phyloP scores from a whole-genome alignment of 2,113 vertebrate genomes.

The Oreochromis spilurus region DNA sequence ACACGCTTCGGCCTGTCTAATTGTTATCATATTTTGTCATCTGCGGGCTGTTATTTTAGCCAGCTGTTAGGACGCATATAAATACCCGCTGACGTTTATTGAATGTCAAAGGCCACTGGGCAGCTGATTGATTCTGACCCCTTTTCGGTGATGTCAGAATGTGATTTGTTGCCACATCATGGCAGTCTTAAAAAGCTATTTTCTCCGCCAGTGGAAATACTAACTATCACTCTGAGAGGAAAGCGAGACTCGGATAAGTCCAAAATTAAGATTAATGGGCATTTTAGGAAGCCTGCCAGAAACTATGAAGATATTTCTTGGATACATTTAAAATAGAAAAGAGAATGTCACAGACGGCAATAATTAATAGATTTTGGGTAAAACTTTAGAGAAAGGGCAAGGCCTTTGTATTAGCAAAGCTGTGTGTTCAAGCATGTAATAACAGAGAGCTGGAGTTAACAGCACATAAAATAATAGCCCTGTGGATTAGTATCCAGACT shows the following conservation, averaged over 20 bases:
- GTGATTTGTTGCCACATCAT: constrained; percentile 72
- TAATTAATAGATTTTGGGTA: constrained; percentile 56
- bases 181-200: constrained; percentile 73
- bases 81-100: constrained; percentile 67
- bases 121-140: constrained; percentile 71
- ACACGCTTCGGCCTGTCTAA: constrained; percentile 30
- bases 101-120: constrained; percentile 72
- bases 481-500: neutral
- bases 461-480: neutral
- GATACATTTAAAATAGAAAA: constrained; percentile 51
- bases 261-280: constrained; percentile 74
- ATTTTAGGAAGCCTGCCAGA: constrained; percentile 64
- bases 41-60: constrained; percentile 54
- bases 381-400: constrained; percentile 17
- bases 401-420: neutral
- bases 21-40: constrained; percentile 68
- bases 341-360: constrained; percentile 29
- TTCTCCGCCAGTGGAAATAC: constrained; percentile 63
- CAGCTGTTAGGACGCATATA: constrained; percentile 45
- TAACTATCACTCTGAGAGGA: constrained; percentile 62
- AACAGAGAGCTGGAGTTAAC: neutral
- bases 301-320: constrained; percentile 53
- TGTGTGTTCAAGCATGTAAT: constrained; percentile 18
- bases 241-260: constrained; percentile 48
- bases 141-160: constrained; percentile 52